A percentile compares a stretch with the other conserved stretches of the same genome.
Evolutionary conservation across 2,888 invertebrate species (phyloP).

Genomic region (Cryptophagus acutangulus): DNA sequence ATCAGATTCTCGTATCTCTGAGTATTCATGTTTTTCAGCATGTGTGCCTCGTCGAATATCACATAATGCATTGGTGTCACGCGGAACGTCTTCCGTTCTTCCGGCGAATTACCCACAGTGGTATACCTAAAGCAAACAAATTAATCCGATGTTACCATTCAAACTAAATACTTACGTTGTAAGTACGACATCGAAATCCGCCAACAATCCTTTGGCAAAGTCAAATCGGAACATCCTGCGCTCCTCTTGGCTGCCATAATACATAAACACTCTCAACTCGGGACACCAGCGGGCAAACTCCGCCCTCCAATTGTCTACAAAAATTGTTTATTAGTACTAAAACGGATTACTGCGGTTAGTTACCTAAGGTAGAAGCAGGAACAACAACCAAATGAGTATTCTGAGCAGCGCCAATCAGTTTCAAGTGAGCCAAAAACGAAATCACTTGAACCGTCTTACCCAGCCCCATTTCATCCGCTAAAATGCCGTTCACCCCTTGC

Average conservation of each 20-base stretch:
- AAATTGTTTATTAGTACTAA: constrained; percentile 3
- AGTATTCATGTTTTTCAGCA: constrained; percentile 96
- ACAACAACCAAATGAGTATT: constrained; percentile 91
- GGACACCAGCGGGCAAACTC: constrained; percentile 80
- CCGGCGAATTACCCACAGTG: constrained; percentile 79
- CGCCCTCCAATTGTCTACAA: constrained; percentile 75
- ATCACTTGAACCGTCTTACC: constrained; percentile 95
- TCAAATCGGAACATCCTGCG: constrained; percentile 70
- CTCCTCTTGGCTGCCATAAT: constrained; percentile 85
- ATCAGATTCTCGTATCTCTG: constrained; percentile 84
- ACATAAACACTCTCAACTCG: constrained; percentile 71
- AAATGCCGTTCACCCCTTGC: constrained; percentile 86
- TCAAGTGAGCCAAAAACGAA: constrained; percentile 82
- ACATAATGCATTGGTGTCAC: constrained; percentile 87
- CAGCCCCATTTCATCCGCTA: constrained; percentile 97
- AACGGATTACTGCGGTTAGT: constrained; percentile 16
- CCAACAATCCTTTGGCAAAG: constrained; percentile 67
- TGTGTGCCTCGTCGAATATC: constrained; percentile 95
- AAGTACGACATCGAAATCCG: constrained; percentile 75
- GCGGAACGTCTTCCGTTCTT: constrained; percentile 86
- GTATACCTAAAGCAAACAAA: constrained; percentile 51
- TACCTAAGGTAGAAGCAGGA: constrained; percentile 92
- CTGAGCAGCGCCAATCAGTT: constrained; percentile 67
- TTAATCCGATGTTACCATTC: neutral
- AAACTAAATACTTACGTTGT: constrained; percentile 68